Evolutionary conservation across 2,797 vertebrate genomes (phyloP).

Genomic region (Tenualosa thibaudeaui): DNA sequence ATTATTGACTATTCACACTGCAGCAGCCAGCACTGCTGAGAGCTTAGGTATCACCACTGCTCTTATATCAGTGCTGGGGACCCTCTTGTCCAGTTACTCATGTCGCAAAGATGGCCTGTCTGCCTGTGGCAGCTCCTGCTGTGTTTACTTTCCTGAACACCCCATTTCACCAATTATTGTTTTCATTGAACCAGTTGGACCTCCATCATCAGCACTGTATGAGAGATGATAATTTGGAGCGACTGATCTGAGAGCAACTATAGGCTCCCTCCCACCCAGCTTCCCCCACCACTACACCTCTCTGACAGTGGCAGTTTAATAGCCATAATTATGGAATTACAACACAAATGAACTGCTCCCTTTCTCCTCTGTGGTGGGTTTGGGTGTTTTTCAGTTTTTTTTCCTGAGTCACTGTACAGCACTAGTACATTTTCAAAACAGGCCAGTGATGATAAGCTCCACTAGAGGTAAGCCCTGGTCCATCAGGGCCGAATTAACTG

Average conservation of each 20-base stretch:
- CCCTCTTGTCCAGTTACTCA: not conserved
- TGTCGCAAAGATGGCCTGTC: not conserved
- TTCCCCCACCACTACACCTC: not conserved
- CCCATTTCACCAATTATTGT: constrained; percentile 49
- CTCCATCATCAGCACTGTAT: constrained; percentile 38
- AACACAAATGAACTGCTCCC: constrained; percentile 64
- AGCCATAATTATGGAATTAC: constrained; percentile 77
- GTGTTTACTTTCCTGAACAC: not conserved
- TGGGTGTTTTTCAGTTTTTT: constrained; percentile 49
- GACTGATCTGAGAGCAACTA: constrained; percentile 28
- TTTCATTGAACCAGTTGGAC: constrained; percentile 46
- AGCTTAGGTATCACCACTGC: not conserved
- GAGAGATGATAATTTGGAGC: constrained; percentile 39
- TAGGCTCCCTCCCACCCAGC: constrained; percentile 24
- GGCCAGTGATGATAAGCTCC: constrained; percentile 71
- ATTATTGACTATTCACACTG: not conserved
- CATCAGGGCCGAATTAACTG: constrained; percentile 75
- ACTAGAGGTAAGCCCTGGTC: constrained; percentile 65
- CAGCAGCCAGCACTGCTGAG: not conserved
- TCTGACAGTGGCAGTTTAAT: constrained; percentile 64
- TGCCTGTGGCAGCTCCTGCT: not conserved
- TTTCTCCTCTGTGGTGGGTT: constrained; percentile 55
- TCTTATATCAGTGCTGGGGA: not conserved
- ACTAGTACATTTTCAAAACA: constrained; percentile 56
- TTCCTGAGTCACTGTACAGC: constrained; percentile 51